Evolutionary conservation across 2,888 invertebrate genomes (phyloP).

Genomic region (Drosophila barbarae): DNA sequence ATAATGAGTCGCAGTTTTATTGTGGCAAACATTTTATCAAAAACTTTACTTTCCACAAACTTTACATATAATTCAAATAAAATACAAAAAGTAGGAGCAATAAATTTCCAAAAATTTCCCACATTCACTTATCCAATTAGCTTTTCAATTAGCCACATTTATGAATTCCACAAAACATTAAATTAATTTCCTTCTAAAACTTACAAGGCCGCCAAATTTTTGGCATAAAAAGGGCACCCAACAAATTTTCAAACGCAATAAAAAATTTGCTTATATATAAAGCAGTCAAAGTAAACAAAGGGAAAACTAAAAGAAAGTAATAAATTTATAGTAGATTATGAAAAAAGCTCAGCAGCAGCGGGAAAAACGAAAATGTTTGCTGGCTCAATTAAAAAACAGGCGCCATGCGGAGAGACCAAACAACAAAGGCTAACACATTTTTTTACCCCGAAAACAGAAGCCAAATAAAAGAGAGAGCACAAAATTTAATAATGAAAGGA

Average conservation of each 20-base stretch:
- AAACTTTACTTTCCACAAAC: too few species aligned
- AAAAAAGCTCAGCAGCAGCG: slow-evolving; percentile 39
- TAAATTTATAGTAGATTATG: slow-evolving; percentile 68
- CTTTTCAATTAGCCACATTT: slow-evolving; percentile 38
- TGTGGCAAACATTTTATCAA: too few species aligned
- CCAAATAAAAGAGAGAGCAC: slow-evolving; percentile 44
- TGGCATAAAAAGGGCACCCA: slow-evolving; percentile 30
- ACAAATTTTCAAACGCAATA: slow-evolving; percentile 29
- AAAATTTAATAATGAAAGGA: slow-evolving; percentile 69
- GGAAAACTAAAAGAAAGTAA: slow-evolving; percentile 49
- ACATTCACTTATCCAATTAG: slow-evolving; percentile 13
- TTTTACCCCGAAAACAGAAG: slow-evolving; percentile 45
- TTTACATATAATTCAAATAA: background rate
- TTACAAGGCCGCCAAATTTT: slow-evolving; percentile 33
- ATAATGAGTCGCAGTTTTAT: background rate
- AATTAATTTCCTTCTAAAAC: slow-evolving; percentile 49
- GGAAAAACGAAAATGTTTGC: slow-evolving; percentile 1
- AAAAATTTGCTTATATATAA: slow-evolving; percentile 35
- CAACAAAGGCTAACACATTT: slow-evolving; percentile 68
- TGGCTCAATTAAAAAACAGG: slow-evolving; percentile 64
- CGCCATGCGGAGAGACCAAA: slow-evolving; percentile 31
- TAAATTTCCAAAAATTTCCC: background rate
- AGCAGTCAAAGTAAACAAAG: slow-evolving; percentile 50
- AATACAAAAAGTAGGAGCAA: background rate
- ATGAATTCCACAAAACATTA: slow-evolving; percentile 6